These are phyloP conservation scores for Dorcus hopei DNA, from an alignment of 2,888 invertebrate species.

Conservation along the genomic window DNA sequence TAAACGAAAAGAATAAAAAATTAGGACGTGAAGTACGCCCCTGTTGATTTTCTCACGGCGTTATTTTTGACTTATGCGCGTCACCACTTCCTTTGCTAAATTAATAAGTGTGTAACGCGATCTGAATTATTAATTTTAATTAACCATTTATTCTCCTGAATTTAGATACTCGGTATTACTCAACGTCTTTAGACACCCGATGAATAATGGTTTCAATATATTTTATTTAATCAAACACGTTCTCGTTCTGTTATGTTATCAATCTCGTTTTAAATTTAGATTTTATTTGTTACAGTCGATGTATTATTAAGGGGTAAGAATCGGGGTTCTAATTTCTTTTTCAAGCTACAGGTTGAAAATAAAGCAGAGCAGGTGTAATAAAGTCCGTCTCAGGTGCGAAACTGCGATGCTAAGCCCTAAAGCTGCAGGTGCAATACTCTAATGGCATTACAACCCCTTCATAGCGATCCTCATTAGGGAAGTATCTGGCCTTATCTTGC, in stretches of 20 bases:
- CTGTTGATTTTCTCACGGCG: too few species aligned
- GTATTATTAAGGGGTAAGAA: too few species aligned
- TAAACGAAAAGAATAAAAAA: not conserved
- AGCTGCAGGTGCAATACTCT: slow-evolving; percentile 29
- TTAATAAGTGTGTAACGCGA: not conserved
- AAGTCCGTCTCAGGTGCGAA: slow-evolving; percentile 28
- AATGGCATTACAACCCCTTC: slow-evolving; percentile 23
- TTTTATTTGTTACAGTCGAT: too few species aligned
- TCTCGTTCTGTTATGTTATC: too few species aligned
- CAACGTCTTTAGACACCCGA: too few species aligned
- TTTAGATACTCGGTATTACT: too few species aligned
- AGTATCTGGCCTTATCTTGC: slow-evolving; percentile 12
- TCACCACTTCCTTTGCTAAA: not conserved
- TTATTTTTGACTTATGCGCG: too few species aligned
- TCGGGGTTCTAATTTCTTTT: not conserved
- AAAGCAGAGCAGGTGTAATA: slow-evolving; percentile 9
- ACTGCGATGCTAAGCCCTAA: slow-evolving; percentile 21
- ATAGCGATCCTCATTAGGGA: slow-evolving; percentile 18
- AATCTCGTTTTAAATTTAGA: too few species aligned
- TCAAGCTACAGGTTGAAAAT: slow-evolving; percentile 9
- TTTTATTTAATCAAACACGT: too few species aligned
- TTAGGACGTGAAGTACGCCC: not conserved
- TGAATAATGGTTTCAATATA: too few species aligned
- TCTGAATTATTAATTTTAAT: too few species aligned
- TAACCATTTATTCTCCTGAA: too few species aligned